Conservation (phyloP, 2,888 invertebrate genomes). For the Dicyrtomina minuta region DNA sequence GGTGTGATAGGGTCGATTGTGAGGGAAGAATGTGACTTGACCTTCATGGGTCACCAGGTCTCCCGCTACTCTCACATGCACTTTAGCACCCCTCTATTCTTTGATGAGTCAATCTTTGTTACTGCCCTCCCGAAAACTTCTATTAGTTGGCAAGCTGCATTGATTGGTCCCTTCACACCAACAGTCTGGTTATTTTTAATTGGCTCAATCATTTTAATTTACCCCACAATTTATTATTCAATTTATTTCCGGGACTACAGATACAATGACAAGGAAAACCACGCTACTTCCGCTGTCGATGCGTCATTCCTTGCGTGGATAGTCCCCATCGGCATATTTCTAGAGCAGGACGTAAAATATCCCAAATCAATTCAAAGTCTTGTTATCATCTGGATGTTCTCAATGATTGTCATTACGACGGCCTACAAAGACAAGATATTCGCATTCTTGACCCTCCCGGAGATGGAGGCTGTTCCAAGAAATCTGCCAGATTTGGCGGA, state of each 20-base stretch:
- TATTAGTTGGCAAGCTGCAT: constrained; percentile 6
- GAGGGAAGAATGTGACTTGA: constrained; percentile 14
- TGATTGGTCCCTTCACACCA: background rate
- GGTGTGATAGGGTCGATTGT: constrained; percentile 17
- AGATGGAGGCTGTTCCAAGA: constrained; percentile 12
- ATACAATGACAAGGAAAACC: background rate
- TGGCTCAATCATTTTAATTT: background rate
- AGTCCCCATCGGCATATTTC: background rate
- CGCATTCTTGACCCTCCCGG: constrained; percentile 12
- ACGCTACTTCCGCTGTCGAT: background rate
- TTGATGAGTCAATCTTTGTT: constrained; percentile 18
- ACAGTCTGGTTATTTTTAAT: constrained; percentile 4
- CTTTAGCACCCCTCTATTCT: constrained; percentile 13
- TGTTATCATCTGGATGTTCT: constrained; percentile 1
- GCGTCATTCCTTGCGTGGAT: background rate
- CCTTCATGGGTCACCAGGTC: constrained; percentile 25
- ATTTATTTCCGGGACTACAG: no score
- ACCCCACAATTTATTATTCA: background rate
- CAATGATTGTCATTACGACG: background rate
- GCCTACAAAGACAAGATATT: constrained; percentile 17
- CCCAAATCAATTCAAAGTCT: background rate
- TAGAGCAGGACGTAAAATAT: constrained; percentile 6
- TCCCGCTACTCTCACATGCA: constrained; percentile 14
- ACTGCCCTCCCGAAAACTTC: background rate
- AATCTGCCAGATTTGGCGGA: background rate